Evolutionary conservation across 2,113 vertebrate species (phyloP), one percentile per base, ranked within the genome.

Genomic region (Periophthalmus modestus): DNA sequence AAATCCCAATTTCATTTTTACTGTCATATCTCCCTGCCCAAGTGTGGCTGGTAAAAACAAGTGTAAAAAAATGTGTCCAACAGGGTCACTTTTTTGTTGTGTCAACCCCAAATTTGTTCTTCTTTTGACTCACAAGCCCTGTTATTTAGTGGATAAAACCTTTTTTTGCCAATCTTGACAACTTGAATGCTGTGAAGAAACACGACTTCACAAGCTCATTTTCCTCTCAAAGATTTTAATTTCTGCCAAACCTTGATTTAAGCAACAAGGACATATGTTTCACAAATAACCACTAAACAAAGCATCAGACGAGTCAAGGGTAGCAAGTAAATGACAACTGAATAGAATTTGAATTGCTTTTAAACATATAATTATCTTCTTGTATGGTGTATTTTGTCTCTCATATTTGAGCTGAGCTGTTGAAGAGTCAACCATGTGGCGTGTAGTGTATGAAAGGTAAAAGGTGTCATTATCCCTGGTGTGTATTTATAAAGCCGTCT

Each of bases 401-500:
- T 0, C 39, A 43, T 43, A 9, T 9, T 43, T 43, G 39, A 43
- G 39, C 39, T 43, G 39, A 43, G 39, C 39, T 43, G 39, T 43
- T 10, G 39, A 10, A 43, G 39, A 43, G n/a, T 55, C 2, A 77
- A 6, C 28, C 28, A 18, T 7, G 59, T 34, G 28, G 28, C 18
- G 18, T 69, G 70, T 62, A n/a, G 61, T 33, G 58, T 54, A 68
- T 57, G 72, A 69, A 69, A 74, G 48, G 73, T 28, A 34, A 74
- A 28, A 70, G 36, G 54, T 69, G 74, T 78, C 48, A 48, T 54
- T 81, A 7, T 55, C 16, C 52, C 2, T 2, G 4, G 18, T 84
- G 77, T 80, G 87, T 62, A 70, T 73, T 81, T 86, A 72, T 23
- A 78, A 58, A 71, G 50, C 18, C 19, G 65, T 55, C 73, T 85